Evolutionary conservation across 2,113 vertebrate species (phyloP).

Genomic region (Spheniscus mendiculus): DNA sequence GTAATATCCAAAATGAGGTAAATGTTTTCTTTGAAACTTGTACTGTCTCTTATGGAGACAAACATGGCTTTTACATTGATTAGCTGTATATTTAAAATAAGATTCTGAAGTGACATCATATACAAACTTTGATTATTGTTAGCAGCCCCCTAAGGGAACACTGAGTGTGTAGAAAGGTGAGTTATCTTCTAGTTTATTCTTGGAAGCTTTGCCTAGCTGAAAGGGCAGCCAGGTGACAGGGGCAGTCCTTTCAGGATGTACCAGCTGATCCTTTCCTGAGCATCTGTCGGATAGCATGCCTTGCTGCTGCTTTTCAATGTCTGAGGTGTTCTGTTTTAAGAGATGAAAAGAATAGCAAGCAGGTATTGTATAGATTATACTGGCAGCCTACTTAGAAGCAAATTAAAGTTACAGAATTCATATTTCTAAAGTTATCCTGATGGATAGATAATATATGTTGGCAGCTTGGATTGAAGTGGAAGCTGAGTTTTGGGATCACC

Average conservation of each 20-base stretch:
- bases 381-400: not conserved
- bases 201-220: not conserved
- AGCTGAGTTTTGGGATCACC: not conserved
- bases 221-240: not conserved
- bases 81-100: not conserved
- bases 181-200: not conserved
- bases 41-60: not conserved
- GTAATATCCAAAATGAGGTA: not conserved
- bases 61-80: not conserved
- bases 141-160: not conserved
- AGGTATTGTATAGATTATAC: not conserved
- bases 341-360: not conserved
- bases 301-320: not conserved
- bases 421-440: not conserved
- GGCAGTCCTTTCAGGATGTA: not conserved
- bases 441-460: not conserved
- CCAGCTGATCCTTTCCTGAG: not conserved
- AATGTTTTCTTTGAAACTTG: not conserved
- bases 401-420: not conserved
- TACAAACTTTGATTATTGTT: no score
- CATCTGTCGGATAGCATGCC: accelerated
- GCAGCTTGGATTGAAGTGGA: not conserved
- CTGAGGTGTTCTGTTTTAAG: not conserved
- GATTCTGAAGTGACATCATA: accelerated
- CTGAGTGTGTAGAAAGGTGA: not conserved